Percentiles rank a stretch among this genome's conserved stretches.
phyloP scores from a whole-genome alignment of 1,140 invertebrate species.

The Aphaenogaster floridana region DNA sequence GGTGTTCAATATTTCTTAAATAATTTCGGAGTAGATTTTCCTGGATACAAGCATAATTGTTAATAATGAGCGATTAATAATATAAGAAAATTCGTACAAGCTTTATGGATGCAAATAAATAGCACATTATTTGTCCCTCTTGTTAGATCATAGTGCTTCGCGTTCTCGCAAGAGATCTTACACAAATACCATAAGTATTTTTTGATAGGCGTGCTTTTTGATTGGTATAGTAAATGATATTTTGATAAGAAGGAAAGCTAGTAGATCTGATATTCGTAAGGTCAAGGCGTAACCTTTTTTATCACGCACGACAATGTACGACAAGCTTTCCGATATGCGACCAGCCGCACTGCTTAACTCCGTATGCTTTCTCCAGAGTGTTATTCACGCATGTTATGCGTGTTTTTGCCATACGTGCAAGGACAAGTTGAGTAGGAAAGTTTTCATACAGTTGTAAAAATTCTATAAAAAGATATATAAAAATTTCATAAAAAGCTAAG shows the following conservation, averaged over 20 bases:
- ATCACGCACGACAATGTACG: conserved; percentile 16
- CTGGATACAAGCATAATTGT: neutral
- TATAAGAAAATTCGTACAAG: neutral
- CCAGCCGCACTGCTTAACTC: neutral
- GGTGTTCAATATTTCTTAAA: neutral
- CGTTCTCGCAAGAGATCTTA: neutral
- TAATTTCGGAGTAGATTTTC: neutral
- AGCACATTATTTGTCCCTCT: neutral
- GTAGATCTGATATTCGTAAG: conserved; percentile 24
- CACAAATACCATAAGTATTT: neutral
- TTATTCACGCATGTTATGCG: conserved; percentile 15
- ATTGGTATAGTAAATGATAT: neutral
- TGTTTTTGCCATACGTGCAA: neutral
- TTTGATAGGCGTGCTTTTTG: neutral
- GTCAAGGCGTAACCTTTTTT: conserved; percentile 45
- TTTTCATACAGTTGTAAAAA: neutral
- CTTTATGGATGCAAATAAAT: neutral
- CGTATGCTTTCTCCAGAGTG: neutral
- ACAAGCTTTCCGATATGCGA: conserved; percentile 6
- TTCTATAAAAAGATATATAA: neutral
- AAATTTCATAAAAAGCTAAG: neutral
- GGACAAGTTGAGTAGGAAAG: neutral
- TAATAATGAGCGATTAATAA: neutral
- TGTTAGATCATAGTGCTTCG: neutral
- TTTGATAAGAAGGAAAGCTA: neutral